Percentiles rank a stretch among this genome's conserved stretches.
Evolutionary conservation across 2,888 invertebrate species (phyloP).

Genomic region (Hydrotaea cyrtoneurina): DNA sequence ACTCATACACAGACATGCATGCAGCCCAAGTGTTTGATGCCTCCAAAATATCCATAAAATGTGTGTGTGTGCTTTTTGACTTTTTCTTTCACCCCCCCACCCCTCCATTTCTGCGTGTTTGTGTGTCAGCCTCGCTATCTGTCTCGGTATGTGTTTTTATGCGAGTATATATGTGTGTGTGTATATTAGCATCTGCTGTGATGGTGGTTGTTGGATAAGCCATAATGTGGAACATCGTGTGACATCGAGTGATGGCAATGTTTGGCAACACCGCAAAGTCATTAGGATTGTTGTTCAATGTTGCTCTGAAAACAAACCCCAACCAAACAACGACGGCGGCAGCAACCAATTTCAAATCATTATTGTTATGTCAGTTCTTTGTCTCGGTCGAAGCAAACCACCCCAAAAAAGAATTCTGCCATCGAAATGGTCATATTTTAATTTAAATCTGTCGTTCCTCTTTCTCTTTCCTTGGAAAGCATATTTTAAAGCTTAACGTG

Average conservation of each 20-base stretch:
- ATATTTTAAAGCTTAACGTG: not conserved
- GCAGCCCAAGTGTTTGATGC: not conserved
- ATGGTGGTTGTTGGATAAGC: conserved; percentile 33
- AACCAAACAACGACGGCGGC: not conserved
- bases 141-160: not conserved
- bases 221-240: conserved; percentile 54
- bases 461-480: not conserved
- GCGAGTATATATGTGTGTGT: not conserved
- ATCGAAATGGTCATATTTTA: not conserved
- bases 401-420: not conserved
- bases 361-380: not conserved
- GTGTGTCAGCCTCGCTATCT: not conserved
- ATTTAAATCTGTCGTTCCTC: not conserved
- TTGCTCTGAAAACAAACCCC: not conserved
- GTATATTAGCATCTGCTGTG: conserved; percentile 2
- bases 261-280: conserved; percentile 52
- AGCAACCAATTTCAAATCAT: not conserved
- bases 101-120: not conserved
- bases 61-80: not conserved
- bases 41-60: conserved; percentile 45
- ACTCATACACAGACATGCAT: conserved; percentile 12
- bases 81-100: no score
- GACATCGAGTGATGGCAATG: conserved; percentile 41
- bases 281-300: conserved; percentile 59
- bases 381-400: not conserved